These are phyloP conservation scores for Smithornis capensis DNA, from an alignment of 2,113 vertebrate species.

Conservation along the genomic window DNA sequence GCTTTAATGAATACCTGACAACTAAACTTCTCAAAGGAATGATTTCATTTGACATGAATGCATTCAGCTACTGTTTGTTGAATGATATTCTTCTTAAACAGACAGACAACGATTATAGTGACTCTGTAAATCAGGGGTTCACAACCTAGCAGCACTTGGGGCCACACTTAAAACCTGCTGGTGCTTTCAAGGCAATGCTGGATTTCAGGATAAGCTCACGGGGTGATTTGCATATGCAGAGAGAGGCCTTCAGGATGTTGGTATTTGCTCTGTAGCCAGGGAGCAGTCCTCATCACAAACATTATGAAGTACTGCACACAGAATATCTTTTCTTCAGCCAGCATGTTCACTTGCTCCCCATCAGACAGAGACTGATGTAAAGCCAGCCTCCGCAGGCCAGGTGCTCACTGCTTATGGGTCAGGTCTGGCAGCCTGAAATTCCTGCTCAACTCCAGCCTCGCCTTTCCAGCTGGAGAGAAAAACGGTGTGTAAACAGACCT, in stretches of 20 bases:
- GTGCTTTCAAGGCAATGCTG: background rate
- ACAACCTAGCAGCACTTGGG: background rate
- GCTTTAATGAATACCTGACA: slow-evolving; percentile 80
- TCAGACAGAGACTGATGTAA: accelerated
- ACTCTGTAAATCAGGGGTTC: background rate
- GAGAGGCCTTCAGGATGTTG: background rate
- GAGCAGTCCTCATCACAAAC: background rate
- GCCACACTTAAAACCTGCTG: accelerated
- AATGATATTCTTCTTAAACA: slow-evolving; percentile 56
- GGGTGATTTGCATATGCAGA: background rate
- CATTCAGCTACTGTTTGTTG: slow-evolving; percentile 71
- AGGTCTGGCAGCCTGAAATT: background rate
- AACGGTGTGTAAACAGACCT: accelerated
- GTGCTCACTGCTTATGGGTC: background rate
- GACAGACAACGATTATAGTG: slow-evolving; percentile 44
- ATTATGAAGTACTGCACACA: background rate
- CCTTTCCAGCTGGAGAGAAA: background rate
- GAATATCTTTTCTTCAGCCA: background rate
- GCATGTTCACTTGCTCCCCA: background rate
- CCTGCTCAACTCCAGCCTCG: background rate
- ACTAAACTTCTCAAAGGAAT: slow-evolving; percentile 68
- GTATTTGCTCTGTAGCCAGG: background rate
- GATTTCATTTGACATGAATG: slow-evolving; percentile 71
- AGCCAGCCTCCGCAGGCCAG: background rate
- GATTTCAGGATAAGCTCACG: background rate